phyloP scores from a whole-genome alignment of 2,888 invertebrate species.

The Lepetodrilus schrolli region DNA sequence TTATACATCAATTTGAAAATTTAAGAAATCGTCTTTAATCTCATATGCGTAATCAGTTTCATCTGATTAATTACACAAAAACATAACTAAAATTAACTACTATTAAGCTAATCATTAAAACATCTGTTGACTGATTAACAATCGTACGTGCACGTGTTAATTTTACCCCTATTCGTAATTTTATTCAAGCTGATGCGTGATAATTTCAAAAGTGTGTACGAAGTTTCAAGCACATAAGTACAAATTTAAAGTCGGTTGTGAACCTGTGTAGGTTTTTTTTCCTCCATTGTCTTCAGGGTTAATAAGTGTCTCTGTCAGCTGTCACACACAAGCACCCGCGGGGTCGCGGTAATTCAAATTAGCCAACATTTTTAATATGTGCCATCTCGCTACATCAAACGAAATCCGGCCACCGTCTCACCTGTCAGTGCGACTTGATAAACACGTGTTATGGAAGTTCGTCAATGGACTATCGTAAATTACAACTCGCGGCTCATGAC shows the following conservation, averaged over 20 bases:
- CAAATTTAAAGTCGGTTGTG: neutral
- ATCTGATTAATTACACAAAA: neutral
- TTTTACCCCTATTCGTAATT: too few species aligned
- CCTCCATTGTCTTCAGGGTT: neutral
- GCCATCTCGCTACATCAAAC: slow-evolving; percentile 14
- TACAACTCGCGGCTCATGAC: neutral
- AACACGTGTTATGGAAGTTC: neutral
- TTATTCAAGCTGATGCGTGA: too few species aligned
- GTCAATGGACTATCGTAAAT: neutral
- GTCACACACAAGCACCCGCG: neutral
- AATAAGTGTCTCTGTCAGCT: slow-evolving; percentile 3
- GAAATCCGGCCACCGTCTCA: slow-evolving; percentile 2
- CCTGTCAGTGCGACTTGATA: neutral
- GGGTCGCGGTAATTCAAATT: slow-evolving; percentile 15
- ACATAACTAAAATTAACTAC: neutral
- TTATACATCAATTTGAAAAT: neutral
- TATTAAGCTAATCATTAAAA: too few species aligned
- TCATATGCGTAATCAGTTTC: neutral
- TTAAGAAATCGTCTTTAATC: neutral
- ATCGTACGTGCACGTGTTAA: neutral
- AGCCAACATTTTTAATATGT: slow-evolving; percentile 25
- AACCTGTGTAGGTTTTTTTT: neutral
- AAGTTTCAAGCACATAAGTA: too few species aligned
- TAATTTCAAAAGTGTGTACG: too few species aligned
- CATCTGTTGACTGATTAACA: neutral